A percentile compares a stretch with the other conserved stretches of the same genome.
Evolutionary conservation across 2,797 vertebrate genomes (phyloP).

Genomic region (Choloepus didactylus): DNA sequence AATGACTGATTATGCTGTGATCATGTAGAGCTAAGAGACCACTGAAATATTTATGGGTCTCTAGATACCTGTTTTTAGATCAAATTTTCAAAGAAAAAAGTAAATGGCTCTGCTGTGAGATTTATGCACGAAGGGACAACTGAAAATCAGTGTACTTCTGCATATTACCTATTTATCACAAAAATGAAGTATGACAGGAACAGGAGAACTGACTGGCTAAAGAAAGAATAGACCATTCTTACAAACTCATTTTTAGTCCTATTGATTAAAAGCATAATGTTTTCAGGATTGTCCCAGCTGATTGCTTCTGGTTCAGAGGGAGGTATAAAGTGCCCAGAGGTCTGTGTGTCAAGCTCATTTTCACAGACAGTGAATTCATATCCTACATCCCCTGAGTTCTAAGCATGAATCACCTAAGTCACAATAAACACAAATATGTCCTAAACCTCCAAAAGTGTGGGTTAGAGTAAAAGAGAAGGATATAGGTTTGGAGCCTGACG

Average conservation of each 20-base stretch:
- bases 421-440: not conserved
- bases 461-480: not conserved
- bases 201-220: not conserved
- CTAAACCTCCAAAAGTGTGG: not conserved
- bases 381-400: not conserved
- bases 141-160: not conserved
- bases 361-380: not conserved
- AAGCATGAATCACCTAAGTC: not conserved
- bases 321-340: not conserved
- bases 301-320: not conserved
- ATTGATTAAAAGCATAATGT: not conserved
- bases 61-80: not conserved
- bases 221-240: not conserved
- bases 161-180: not conserved
- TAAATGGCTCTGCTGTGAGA: not conserved
- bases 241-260: not conserved
- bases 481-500: not conserved
- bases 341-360: not conserved
- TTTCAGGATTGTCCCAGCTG: not conserved
- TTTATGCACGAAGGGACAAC: not conserved
- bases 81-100: not conserved
- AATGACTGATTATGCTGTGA: not conserved
- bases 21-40: not conserved
- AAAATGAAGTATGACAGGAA: slow-evolving; percentile 28
- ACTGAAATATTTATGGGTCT: not conserved